Evolutionary conservation across 1,140 invertebrate species (phyloP), one percentile per base, ranked within the genome.

Genomic region (Drosophila mayri): DNA sequence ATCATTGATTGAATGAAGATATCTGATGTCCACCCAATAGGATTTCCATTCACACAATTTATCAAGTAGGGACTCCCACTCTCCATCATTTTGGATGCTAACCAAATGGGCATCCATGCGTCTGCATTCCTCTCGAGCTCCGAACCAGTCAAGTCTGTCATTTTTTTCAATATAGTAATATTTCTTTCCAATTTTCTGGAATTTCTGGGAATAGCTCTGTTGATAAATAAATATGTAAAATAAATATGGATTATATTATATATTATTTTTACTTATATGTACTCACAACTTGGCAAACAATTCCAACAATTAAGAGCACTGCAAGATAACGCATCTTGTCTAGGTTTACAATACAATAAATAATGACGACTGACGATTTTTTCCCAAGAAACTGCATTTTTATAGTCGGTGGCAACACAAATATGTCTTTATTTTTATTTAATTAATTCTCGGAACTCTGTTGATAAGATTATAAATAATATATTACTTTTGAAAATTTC

Each of bases 381-480:
- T 1, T 0, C 7, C 7, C 6, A 7, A 1, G 5, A 3, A 3
- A 4, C 18, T 2, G 11, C 4, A 0, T 14, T 35, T 50, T 35
- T 35, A 35, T 52, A 52, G 11, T 12, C n/a, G 3, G 2, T 50
- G 4, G 1, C 10, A 49, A 2, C n/a, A 20, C 16, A 20, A 14
- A 3, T 14, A 5, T 14, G 4, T 4, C 0, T 20, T 20, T 20
- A 2, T 20, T 20, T 52, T 18, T 2, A 4, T 11, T 49, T 0
- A 1, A 12, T 6, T 5, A 20, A 20, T 43, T 43, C 10, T 46
- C 1, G 14, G 43, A 46, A 14, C 20, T 8, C 2, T 3, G n/a
- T n/a, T n/a, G n/a, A n/a, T n/a, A n/a, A n/a, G n/a, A n/a, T n/a
- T n/a, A n/a, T n/a, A n/a, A n/a, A n/a, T n/a, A n/a, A n/a, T n/a